Evolutionary conservation across 2,113 vertebrate species (phyloP).

Genomic region (Rhabdornis inornatus): DNA sequence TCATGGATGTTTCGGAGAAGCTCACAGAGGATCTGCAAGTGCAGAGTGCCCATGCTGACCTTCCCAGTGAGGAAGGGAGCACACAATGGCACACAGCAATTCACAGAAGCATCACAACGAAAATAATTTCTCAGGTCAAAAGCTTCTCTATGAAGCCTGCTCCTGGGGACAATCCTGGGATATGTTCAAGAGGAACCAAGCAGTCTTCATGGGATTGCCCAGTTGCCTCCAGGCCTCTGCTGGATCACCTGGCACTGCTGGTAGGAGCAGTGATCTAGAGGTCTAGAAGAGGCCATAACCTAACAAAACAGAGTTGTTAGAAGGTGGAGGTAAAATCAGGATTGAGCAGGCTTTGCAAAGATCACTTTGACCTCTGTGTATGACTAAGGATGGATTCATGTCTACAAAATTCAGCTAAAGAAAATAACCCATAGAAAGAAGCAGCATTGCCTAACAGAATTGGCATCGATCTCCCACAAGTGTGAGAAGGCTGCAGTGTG

Average conservation of each 20-base stretch:
- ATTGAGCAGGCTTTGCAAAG: neutral
- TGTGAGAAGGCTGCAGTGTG: neutral
- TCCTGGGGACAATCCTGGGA: neutral
- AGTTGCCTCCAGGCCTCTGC: neutral
- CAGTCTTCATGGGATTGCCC: neutral
- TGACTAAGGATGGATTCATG: neutral
- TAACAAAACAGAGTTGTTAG: neutral
- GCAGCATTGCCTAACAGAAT: neutral
- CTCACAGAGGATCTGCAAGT: neutral
- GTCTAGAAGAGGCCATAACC: neutral
- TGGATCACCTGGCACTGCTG: neutral
- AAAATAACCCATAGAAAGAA: neutral
- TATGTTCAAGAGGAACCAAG: neutral
- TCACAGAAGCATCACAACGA: neutral
- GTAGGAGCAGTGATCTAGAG: neutral
- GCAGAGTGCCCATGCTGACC: neutral
- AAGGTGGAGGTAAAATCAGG: neutral
- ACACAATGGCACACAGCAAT: neutral
- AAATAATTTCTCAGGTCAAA: neutral
- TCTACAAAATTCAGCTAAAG: neutral
- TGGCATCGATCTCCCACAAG: neutral
- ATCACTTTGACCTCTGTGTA: neutral
- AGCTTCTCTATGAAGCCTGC: neutral
- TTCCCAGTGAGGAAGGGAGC: neutral
- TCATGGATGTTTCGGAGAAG: neutral